Percentiles rank a stretch among this genome's conserved stretches.
Evolutionary conservation across 2,888 invertebrate genomes (phyloP).

Genomic region (Noctua janthina): DNA sequence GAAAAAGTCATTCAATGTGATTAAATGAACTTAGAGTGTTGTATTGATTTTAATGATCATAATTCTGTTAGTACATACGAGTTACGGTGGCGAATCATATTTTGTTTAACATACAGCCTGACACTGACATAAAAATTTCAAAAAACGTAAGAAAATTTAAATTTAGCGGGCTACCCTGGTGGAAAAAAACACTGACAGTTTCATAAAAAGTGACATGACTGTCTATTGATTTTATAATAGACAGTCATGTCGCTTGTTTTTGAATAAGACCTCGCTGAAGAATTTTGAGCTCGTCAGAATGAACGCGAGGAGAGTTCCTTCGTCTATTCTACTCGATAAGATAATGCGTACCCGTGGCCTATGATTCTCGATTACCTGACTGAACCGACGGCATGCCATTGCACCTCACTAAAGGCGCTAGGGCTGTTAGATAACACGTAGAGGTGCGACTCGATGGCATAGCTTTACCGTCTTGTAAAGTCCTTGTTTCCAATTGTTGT

Average conservation of each 20-base stretch:
- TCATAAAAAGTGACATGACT: background rate
- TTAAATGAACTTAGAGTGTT: too few relatives aligned
- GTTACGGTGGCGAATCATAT: too few relatives aligned
- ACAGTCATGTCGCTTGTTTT: too few relatives aligned
- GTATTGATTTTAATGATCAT: too few relatives aligned
- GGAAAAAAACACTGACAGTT: background rate
- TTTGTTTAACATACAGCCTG: too few relatives aligned
- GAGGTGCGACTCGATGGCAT: slow-evolving; percentile 38
- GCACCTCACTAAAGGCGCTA: slow-evolving; percentile 31
- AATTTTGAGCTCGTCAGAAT: slow-evolving; percentile 1
- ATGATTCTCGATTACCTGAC: slow-evolving; percentile 53
- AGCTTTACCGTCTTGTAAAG: slow-evolving; percentile 22
- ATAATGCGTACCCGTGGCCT: slow-evolving; percentile 40
- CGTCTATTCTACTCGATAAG: slow-evolving; percentile 19
- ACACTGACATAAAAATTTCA: too few relatives aligned
- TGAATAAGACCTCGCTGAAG: background rate
- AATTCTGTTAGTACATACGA: too few relatives aligned
- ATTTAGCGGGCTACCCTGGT: too few relatives aligned
- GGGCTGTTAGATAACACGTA: slow-evolving; percentile 35
- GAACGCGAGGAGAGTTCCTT: slow-evolving; percentile 4
- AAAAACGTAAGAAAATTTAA: too few relatives aligned
- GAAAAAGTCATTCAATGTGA: too few relatives aligned
- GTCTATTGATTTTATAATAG: background rate
- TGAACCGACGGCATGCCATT: slow-evolving; percentile 43
- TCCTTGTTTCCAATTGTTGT: background rate